Conservation (phyloP, 1,140 invertebrate species). For the Drosophila yakuba region DNA sequence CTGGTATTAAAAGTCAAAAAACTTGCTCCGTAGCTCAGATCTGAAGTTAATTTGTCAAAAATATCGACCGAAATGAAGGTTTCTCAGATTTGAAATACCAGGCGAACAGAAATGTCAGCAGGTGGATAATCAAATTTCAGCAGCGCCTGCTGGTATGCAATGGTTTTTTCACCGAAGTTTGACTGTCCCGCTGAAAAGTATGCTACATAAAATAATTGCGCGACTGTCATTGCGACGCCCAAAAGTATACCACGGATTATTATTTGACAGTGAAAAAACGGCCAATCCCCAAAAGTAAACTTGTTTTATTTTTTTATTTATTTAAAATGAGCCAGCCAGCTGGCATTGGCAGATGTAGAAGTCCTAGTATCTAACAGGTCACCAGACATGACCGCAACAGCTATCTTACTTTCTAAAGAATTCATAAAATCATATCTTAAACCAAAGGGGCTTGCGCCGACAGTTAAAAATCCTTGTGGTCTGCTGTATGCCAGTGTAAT, state of each 20-base stretch:
- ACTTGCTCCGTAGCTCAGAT: not conserved
- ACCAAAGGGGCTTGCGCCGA: conserved; percentile 87
- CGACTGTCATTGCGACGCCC: no score
- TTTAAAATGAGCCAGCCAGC: no score
- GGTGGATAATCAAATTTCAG: not conserved
- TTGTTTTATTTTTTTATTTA: no score
- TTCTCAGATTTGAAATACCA: not conserved
- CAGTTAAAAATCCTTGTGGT: conserved; percentile 91
- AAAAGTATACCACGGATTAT: no score
- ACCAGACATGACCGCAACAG: not conserved
- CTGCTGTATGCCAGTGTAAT: conserved; percentile 88
- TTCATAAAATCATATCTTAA: conserved; percentile 35
- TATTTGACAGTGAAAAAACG: no score
- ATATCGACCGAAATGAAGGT: not conserved
- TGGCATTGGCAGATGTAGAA: no score
- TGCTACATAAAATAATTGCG: not conserved
- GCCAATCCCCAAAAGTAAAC: no score
- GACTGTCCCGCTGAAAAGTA: conserved; percentile 4
- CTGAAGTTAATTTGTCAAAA: not conserved
- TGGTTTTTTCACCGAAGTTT: not conserved
- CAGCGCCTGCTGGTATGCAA: not conserved
- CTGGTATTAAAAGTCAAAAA: not conserved
- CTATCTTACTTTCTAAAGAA: not conserved
- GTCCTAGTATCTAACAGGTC: no score
- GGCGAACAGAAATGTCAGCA: not conserved